phyloP scores from a whole-genome alignment of 2,888 invertebrate genomes.

The Petrolisthes manimaculis region DNA sequence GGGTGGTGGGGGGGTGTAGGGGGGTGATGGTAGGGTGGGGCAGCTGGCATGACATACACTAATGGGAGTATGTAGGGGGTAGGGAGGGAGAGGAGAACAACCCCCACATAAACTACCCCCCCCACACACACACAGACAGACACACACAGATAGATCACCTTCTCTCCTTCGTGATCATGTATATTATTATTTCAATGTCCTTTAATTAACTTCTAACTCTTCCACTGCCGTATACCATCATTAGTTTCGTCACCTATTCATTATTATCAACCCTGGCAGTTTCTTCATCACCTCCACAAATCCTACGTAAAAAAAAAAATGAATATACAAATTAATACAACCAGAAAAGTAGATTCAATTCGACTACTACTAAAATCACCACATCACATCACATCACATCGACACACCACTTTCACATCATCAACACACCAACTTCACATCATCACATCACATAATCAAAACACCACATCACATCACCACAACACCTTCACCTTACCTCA shows the following conservation, averaged over 20 bases:
- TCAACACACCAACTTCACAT: background rate
- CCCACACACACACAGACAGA: no score
- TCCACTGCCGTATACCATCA: no score
- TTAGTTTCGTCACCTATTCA: no score
- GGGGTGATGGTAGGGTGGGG: background rate
- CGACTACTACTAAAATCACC: background rate
- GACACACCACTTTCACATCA: constrained; percentile 10
- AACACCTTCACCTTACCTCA: background rate
- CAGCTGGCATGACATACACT: background rate
- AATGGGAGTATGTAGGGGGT: background rate
- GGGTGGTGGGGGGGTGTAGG: background rate
- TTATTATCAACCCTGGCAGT: no score
- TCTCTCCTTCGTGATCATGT: background rate
- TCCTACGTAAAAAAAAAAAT: no score
- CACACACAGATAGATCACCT: background rate
- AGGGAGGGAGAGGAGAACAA: background rate
- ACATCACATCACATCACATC: no score
- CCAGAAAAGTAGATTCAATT: background rate
- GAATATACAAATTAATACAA: background rate
- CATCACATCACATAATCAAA: background rate
- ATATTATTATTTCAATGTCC: background rate
- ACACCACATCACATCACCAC: background rate
- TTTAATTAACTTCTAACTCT: no score
- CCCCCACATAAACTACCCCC: background rate
- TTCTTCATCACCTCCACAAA: no score